Conservation (phyloP, 2,113 vertebrate genomes). For the Manacus vitellinus region DNA sequence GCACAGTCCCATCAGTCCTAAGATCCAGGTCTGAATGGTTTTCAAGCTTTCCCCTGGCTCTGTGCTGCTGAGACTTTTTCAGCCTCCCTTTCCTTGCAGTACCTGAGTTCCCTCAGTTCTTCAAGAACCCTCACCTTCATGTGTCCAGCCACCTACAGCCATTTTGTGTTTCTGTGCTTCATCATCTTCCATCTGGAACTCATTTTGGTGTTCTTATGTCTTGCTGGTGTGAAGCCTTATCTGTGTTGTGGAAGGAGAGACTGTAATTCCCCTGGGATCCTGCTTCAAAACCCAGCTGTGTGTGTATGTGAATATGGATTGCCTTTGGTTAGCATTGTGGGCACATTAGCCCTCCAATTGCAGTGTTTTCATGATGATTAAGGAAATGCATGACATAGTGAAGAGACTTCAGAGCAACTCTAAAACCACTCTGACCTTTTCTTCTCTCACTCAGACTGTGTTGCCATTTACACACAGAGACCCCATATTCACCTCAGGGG, state of each 20-base stretch:
- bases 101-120: not conserved
- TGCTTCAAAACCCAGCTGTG: accelerated
- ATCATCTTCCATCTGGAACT: not conserved
- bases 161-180: not conserved
- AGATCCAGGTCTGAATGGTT: not conserved
- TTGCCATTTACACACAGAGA: not conserved
- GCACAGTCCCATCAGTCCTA: not conserved
- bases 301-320: accelerated
- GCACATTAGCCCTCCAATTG: not conserved
- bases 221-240: not conserved
- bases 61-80: not conserved
- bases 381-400: not conserved
- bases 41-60: not conserved
- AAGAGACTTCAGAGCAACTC: not conserved
- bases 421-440: not conserved
- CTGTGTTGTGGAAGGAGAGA: not conserved
- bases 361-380: not conserved
- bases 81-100: accelerated
- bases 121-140: not conserved
- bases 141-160: not conserved
- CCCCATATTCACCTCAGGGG: accelerated
- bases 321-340: accelerated
- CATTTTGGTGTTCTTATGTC: not conserved
- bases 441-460: not conserved
- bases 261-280: not conserved